Base-by-base conservation (phyloP, 2,888 invertebrate genomes). In the Cephonodes hylas region DNA sequence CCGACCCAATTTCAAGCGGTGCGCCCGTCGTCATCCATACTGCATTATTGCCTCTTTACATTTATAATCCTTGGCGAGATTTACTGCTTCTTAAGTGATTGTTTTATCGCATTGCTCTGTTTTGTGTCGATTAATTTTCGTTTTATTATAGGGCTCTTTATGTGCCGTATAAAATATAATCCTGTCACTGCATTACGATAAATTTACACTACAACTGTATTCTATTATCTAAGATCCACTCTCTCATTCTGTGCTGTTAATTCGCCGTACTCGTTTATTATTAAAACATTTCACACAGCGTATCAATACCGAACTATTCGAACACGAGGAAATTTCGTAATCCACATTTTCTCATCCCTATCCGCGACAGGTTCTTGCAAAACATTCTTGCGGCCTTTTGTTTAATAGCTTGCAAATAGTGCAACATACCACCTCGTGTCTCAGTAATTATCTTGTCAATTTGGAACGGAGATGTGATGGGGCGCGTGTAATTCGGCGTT, bases 1-100 rank as follows among this genome's bases (percentile, higher is more conserved):
- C 74, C 83, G 86, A 86, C 86, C 86, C 76, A 85, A 82, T 85
- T 86, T 65, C 34, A 31, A 59, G 56, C 59, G 53, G 58, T 46
- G 58, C 58, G 46, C 58, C 58, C 42, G 61, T 38, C 61, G 58
- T 34, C 58, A n/a, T 22, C 42, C 31, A 42, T 56, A 53, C 44
- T 8, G 45, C 58, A 46, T 58, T 61, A 61, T 34, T 61, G 60
- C 53, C 56, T 61, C 57, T 61, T 61, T 45, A 42, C 48, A 18
- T 61, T 58, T 46, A 61, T 61, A 45, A 58, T 38, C 42, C 61
- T 38, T 25, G 22, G 22, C 18, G 34, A 45, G 58, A 61, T 61
- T 61, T 61, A 61, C 58, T 48, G 61, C 46, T 13, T 27, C 45
- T 38, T 58, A 61, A 61, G 46, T 23, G 61, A 58, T 48, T 23